Percentiles rank a stretch among this genome's conserved stretches.
phyloP scores from a whole-genome alignment of 64 coral and sea anemone species.

The Acropora tenuis region DNA sequence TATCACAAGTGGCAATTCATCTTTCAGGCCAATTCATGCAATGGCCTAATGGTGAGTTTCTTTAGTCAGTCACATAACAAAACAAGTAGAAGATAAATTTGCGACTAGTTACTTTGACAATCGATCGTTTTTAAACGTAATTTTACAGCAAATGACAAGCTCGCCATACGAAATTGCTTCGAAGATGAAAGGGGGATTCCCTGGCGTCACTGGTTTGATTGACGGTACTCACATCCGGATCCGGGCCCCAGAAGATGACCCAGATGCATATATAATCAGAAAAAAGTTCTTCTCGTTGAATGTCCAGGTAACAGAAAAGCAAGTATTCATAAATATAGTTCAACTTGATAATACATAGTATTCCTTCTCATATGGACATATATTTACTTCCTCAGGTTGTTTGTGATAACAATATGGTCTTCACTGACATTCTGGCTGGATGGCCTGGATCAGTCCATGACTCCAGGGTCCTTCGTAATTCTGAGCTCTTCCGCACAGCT shows the following conservation, averaged over 20 bases:
- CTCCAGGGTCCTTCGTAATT: no score
- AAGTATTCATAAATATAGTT: background rate
- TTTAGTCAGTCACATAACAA: background rate
- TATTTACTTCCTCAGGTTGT: conserved; percentile 10
- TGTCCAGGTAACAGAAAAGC: background rate
- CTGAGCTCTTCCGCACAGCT: no score
- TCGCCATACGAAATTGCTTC: no score
- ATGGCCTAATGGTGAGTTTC: conserved; percentile 23
- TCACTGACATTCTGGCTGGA: background rate
- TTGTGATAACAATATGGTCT: conserved; percentile 8
- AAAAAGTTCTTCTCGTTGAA: conserved; percentile 10
- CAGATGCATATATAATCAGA: background rate
- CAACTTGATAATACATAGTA: background rate
- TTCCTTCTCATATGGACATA: background rate
- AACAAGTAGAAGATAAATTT: background rate
- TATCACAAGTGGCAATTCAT: background rate
- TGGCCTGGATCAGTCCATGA: background rate
- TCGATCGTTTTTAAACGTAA: no score
- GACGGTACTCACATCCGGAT: no score
- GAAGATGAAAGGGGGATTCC: no score
- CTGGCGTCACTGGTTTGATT: no score
- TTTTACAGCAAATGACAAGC: no score
- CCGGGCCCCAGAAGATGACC: no score
- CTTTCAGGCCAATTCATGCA: conserved; percentile 1
- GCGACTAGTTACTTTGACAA: background rate